Evolutionary conservation across 2,113 vertebrate genomes (phyloP).

Genomic region (Mastomys natalensis): DNA sequence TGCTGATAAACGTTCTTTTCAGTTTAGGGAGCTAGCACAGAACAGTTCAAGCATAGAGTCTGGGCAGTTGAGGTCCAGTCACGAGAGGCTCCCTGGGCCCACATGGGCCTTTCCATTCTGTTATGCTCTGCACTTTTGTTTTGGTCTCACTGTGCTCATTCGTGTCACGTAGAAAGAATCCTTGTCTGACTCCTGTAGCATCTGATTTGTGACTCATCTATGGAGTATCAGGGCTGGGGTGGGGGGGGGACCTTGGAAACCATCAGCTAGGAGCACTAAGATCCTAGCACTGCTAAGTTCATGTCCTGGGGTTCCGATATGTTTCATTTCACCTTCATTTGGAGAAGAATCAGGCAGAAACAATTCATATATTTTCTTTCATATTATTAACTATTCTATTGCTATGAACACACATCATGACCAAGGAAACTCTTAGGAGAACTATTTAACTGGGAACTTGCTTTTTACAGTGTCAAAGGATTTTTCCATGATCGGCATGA

Average conservation of each 20-base stretch:
- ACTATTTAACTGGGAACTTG: background rate
- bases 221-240: background rate
- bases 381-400: background rate
- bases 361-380: background rate
- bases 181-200: background rate
- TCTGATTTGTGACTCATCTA: background rate
- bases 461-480: background rate
- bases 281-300: background rate
- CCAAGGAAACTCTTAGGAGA: background rate
- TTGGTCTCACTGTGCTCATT: background rate
- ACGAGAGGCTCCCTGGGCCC: background rate
- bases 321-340: background rate
- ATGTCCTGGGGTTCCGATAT: background rate
- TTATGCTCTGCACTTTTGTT: accelerated
- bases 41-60: background rate
- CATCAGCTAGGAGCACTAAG: background rate
- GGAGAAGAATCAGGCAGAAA: background rate
- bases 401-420: background rate
- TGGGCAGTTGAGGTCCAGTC: no score
- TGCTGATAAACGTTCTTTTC: background rate
- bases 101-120: background rate
- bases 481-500: background rate
- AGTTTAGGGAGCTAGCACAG: background rate
- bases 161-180: accelerated
- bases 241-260: background rate